Base-by-base conservation (phyloP, 2,888 invertebrate species). In the Megamerina dolium region DNA sequence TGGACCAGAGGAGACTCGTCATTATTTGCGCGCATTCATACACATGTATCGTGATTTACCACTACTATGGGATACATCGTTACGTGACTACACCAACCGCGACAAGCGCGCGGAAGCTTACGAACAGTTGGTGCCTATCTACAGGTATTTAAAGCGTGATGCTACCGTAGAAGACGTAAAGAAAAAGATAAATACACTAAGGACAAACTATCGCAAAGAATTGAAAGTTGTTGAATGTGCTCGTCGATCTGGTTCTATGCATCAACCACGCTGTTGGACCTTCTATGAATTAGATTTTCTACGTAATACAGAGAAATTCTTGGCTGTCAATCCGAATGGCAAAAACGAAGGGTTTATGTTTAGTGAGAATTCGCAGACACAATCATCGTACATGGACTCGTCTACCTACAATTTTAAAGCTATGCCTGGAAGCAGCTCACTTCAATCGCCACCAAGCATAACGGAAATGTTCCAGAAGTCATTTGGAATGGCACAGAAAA, bases 81-180 rank as follows among this genome's bases (percentile, higher is more conserved):
- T 66, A 12, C 54, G 65, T 2, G 68, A 68, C 32, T 68, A 68
- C 46, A 66, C 69, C 3, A 68, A 66, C 32, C 61, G 68, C 1
- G 69, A 68, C 30, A 68, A 68, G 40, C 54, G 68, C 2, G 61
- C 61, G 4, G 61, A 66, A 37, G 68, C 66, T 0, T 68, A 68
- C 37, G 59, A 62, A 14, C 57, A 65, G 26, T 43, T 55, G 38
- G 52, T 55, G 14, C 63, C 65, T 20, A 64, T 68, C 3, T 68
- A 64, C 21, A 63, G 63, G 4, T 59, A 60, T 19, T 53, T 68
- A 12, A 68, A 67, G 32, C 55, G 64, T 0, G 67, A 68, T 43
- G 69, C 66, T n/a, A 68, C 66, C 13, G 58, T 68, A 1, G 67
- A 66, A 43, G 68, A 68, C 45, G 67, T 68, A 2, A 68, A 68